phyloP scores from a whole-genome alignment of 2,113 vertebrate genomes.

The Colossoma macropomum region DNA sequence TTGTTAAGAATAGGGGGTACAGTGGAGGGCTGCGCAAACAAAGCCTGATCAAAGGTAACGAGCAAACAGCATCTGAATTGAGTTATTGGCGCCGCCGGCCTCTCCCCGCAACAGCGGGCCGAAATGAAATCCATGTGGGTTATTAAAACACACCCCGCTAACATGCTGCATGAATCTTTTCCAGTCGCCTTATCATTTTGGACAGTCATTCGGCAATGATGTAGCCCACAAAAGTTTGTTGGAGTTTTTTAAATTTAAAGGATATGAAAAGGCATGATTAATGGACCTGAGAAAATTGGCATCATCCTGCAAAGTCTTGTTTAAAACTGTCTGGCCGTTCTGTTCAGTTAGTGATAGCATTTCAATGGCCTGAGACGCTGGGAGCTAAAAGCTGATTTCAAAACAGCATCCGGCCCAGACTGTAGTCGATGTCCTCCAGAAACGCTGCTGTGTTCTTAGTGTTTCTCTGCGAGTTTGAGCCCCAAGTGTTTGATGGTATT shows the following conservation, averaged over 20 bases:
- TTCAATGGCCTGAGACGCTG: slow-evolving; percentile 14
- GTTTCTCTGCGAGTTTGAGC: slow-evolving; percentile 6
- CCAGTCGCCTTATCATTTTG: slow-evolving; percentile 1
- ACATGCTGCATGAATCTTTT: background rate
- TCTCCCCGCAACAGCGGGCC: slow-evolving; percentile 10
- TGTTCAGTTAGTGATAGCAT: background rate
- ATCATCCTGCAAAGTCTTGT: background rate
- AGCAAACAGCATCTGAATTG: slow-evolving; percentile 43
- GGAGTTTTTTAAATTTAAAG: background rate
- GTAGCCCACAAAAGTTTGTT: slow-evolving; percentile 7
- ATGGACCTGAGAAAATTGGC: slow-evolving; percentile 8
- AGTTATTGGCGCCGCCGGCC: slow-evolving; percentile 21
- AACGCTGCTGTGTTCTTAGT: background rate
- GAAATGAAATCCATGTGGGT: slow-evolving; percentile 42
- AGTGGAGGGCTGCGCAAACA: slow-evolving; percentile 10
- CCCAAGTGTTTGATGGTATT: background rate
- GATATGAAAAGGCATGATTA: slow-evolving; percentile 23
- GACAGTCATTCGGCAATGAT: background rate
- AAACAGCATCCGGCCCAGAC: background rate
- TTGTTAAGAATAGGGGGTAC: slow-evolving; percentile 18
- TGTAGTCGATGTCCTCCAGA: background rate
- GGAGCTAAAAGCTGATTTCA: slow-evolving; percentile 6
- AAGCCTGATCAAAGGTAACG: slow-evolving; percentile 26
- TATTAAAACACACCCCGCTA: slow-evolving; percentile 10
- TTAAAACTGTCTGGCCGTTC: slow-evolving; percentile 3